A percentile compares a stretch with the other conserved stretches of the same genome.
These are phyloP conservation scores for Vicugna pacos DNA, from an alignment of 2,113 vertebrate species.

Conservation along the genomic window DNA sequence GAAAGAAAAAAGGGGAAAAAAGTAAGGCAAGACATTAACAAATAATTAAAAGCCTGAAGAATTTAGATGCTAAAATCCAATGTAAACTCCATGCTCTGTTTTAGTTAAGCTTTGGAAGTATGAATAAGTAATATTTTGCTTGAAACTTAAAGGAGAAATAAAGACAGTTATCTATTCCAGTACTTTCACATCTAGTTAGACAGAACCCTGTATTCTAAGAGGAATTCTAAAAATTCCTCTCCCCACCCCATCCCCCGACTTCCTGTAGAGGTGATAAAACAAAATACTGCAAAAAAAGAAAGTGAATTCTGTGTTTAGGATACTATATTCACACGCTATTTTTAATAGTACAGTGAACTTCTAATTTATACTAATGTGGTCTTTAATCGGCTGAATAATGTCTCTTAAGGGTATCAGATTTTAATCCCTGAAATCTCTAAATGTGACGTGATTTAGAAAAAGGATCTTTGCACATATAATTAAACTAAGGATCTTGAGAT, in stretches of 20 bases:
- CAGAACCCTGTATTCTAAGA: neutral
- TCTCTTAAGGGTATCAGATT: neutral
- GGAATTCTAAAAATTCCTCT: neutral
- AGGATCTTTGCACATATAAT: neutral
- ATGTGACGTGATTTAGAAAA: conserved; percentile 14
- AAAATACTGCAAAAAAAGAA: neutral
- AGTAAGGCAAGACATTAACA: neutral
- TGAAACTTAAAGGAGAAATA: neutral
- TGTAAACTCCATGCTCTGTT: neutral
- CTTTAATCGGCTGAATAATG: neutral
- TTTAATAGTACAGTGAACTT: neutral
- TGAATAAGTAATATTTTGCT: conserved; percentile 6
- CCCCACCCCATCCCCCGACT: neutral
- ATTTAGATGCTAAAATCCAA: neutral
- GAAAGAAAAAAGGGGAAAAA: neutral
- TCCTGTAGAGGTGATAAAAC: neutral
- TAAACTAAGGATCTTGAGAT: neutral
- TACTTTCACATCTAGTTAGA: neutral
- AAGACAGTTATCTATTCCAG: neutral
- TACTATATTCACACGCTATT: neutral
- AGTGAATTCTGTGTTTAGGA: neutral
- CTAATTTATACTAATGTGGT: neutral
- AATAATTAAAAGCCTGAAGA: conserved; percentile 27
- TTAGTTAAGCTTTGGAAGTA: neutral
- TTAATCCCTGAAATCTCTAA: conserved; percentile 1